These are phyloP conservation scores for Indicator maculatus DNA, from an alignment of 2,113 vertebrate species.

Conservation along the genomic window DNA sequence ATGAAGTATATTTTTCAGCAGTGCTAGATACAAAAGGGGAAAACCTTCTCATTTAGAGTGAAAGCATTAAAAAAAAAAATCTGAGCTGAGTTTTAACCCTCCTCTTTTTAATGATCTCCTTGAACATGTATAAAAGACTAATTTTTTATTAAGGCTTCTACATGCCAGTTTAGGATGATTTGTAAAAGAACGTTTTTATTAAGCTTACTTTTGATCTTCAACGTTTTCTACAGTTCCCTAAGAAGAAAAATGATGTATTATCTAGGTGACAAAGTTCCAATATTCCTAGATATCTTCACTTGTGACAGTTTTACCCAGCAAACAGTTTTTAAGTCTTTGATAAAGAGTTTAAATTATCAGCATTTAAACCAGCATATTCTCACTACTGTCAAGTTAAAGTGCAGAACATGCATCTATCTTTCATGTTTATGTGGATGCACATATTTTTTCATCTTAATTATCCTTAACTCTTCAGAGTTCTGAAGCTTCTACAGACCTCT, in stretches of 20 bases:
- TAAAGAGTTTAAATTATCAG: neutral
- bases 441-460: constrained; percentile 1
- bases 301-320: neutral
- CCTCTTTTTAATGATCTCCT: neutral
- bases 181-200: neutral
- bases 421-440: neutral
- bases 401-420: neutral
- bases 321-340: neutral
- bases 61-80: neutral
- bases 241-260: neutral
- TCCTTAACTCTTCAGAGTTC: neutral
- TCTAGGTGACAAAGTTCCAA: neutral
- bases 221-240: neutral
- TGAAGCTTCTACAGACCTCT: neutral
- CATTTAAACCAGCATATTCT: neutral
- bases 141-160: neutral
- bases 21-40: neutral
- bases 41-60: neutral
- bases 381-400: neutral
- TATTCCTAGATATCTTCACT: neutral
- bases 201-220: neutral
- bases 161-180: neutral
- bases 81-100: neutral
- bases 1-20: neutral
- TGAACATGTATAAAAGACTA: neutral